Evolutionary conservation across 2,113 vertebrate species (phyloP).

Genomic region (Xiphophorus couchianus): DNA sequence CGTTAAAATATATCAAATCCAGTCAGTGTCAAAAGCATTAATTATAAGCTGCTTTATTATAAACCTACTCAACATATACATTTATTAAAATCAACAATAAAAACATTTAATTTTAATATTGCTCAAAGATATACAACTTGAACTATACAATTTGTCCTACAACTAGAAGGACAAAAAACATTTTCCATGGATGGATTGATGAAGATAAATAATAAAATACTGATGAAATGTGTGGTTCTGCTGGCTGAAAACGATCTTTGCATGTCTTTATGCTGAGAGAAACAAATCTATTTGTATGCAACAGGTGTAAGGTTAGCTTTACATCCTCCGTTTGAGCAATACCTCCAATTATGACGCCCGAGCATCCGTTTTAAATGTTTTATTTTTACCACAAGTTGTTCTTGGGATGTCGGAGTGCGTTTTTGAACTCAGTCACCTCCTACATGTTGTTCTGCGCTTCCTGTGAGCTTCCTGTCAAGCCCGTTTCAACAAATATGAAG

Average conservation of each 20-base stretch:
- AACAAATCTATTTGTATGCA: not conserved
- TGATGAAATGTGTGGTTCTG: too few relatives aligned
- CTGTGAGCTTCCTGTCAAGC: conserved; percentile 28
- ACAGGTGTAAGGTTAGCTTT: not conserved
- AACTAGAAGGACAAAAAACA: too few relatives aligned
- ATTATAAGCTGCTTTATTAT: too few relatives aligned
- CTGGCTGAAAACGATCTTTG: not conserved
- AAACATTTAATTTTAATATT: too few relatives aligned
- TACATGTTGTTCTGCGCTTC: conserved; percentile 19
- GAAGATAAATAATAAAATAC: too few relatives aligned
- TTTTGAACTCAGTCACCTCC: conserved; percentile 16
- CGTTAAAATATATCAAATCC: too few relatives aligned
- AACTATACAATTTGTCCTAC: too few relatives aligned
- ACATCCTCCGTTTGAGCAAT: not conserved
- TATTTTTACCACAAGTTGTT: conserved; percentile 4
- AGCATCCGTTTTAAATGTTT: not conserved
- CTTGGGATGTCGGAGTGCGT: not conserved
- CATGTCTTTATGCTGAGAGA: not conserved
- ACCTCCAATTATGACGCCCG: not conserved
- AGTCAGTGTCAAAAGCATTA: too few relatives aligned
- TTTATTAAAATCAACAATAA: too few relatives aligned
- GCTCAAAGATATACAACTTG: too few relatives aligned
- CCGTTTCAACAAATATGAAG: conserved; percentile 1
- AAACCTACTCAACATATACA: too few relatives aligned
- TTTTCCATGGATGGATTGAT: too few relatives aligned